Evolutionary conservation across 2,113 vertebrate genomes (phyloP), one percentile per base, ranked within the genome.

Genomic region (Ancistrus triradiatus): DNA sequence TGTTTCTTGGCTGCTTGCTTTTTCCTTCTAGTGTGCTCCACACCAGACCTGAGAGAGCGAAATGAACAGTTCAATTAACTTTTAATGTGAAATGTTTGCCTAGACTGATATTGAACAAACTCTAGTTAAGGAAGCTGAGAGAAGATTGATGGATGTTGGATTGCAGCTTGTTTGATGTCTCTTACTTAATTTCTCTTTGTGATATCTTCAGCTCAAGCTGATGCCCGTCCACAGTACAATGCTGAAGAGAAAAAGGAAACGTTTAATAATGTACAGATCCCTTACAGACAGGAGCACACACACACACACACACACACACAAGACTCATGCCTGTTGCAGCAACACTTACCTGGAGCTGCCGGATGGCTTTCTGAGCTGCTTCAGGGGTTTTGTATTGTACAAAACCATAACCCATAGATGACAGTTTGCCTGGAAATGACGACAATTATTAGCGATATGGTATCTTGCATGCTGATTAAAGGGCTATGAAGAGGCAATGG

Each of bases 341-440:
- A 13, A 11, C 22, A 73, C 22, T 63, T 86, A 97, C 96, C 92
- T 99, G 95, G 1, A 98, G 85, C 67, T 75, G 87, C 52, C 80
- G 89, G 66, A 99, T 79, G 2, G 96, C 96, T 66, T 93, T 98
- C 83, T 98, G 90, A 28, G 96, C 94, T 0, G 88, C 77, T 65
- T 95, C 90, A 0, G 92, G 86, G 40, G 86, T 93, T 82, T 70
- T 87, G 80, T 92, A 99, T 42, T 93, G 91, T 74, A 98, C 89
- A 78, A 99, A 99, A 0, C 96, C 96, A 52, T 95, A 98, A 11
- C 95, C 96, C 96, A 99, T 95, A 4, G 96, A 95, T 1, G 95
- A 86, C 42, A 91, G 63, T 1, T 68, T 63, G n/a, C 95, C 95
- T 98, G 68, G 27, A 53, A 58, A 60, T 68, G 31, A 21, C 13